phyloP scores from a whole-genome alignment of 2,888 invertebrate species.

The Pristionchus entomophagus region DNA sequence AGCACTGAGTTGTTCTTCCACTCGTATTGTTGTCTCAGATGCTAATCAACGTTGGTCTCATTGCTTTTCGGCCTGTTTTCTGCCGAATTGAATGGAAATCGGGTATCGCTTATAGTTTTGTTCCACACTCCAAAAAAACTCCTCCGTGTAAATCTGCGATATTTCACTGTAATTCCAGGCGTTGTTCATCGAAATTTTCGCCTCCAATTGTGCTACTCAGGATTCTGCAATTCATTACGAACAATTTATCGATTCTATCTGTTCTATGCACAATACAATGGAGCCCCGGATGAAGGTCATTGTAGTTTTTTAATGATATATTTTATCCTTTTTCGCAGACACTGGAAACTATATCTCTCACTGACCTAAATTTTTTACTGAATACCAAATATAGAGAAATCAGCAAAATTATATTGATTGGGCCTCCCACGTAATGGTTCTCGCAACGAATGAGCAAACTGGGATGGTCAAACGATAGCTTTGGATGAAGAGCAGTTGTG shows the following conservation, averaged over 20 bases:
- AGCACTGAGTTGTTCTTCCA: too few species aligned
- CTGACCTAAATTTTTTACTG: too few species aligned
- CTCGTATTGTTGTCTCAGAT: not conserved
- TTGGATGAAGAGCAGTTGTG: too few species aligned
- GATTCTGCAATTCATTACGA: not conserved
- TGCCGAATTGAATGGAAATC: not conserved
- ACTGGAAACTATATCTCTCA: too few species aligned
- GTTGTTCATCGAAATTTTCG: conserved; percentile 11
- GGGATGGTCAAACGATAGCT: too few species aligned
- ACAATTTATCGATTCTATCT: not conserved
- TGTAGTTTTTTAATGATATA: too few species aligned
- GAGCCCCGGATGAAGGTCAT: not conserved
- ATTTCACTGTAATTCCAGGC: not conserved
- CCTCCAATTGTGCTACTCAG: not conserved
- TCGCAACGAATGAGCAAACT: too few species aligned
- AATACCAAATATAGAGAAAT: too few species aligned
- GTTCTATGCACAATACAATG: not conserved
- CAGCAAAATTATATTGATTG: too few species aligned
- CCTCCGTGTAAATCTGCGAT: not conserved
- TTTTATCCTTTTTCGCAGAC: too few species aligned
- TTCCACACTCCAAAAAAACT: not conserved
- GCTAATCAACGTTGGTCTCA: not conserved
- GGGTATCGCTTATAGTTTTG: too few species aligned
- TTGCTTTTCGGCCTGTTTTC: not conserved
- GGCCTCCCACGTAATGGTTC: too few species aligned